These are phyloP conservation scores for Tethea ocularis DNA, from an alignment of 2,888 invertebrate genomes.

Conservation along the genomic window DNA sequence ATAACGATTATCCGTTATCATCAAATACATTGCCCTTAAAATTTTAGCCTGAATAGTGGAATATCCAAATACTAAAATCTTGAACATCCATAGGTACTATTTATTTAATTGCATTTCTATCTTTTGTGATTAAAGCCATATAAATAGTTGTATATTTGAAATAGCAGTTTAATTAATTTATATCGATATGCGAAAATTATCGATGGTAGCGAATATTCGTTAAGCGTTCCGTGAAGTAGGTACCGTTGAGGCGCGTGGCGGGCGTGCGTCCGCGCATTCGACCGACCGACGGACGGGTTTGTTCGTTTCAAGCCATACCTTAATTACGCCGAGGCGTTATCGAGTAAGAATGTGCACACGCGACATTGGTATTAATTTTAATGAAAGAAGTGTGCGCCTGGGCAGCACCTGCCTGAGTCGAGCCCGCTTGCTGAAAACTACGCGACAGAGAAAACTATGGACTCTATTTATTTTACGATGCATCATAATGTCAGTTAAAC, in stretches of 20 bases:
- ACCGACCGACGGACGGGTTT: constrained; percentile 48
- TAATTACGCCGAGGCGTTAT: constrained; percentile 82
- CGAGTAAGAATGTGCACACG: constrained; percentile 83
- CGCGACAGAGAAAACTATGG: constrained; percentile 33
- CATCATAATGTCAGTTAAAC: neutral
- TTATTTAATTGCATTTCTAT: too few relatives aligned
- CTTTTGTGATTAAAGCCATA: too few relatives aligned
- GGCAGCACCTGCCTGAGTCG: constrained; percentile 74
- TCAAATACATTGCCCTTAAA: too few relatives aligned
- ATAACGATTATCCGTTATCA: too few relatives aligned
- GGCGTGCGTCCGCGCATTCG: constrained; percentile 49
- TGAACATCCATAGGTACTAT: too few relatives aligned
- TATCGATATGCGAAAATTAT: constrained; percentile 50
- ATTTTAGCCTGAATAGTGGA: too few relatives aligned
- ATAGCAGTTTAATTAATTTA: neutral
- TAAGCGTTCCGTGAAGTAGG: constrained; percentile 52
- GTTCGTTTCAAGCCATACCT: constrained; percentile 69
- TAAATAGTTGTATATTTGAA: neutral
- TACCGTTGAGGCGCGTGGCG: constrained; percentile 71
- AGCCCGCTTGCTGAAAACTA: constrained; percentile 74
- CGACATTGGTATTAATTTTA: constrained; percentile 84
- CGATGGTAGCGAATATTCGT: constrained; percentile 63
- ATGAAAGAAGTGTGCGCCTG: constrained; percentile 82
- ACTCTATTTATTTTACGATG: constrained; percentile 20
- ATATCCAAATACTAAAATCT: too few relatives aligned